phyloP scores from a whole-genome alignment of 2,797 vertebrate species.

The Sebastes umbrosus region DNA sequence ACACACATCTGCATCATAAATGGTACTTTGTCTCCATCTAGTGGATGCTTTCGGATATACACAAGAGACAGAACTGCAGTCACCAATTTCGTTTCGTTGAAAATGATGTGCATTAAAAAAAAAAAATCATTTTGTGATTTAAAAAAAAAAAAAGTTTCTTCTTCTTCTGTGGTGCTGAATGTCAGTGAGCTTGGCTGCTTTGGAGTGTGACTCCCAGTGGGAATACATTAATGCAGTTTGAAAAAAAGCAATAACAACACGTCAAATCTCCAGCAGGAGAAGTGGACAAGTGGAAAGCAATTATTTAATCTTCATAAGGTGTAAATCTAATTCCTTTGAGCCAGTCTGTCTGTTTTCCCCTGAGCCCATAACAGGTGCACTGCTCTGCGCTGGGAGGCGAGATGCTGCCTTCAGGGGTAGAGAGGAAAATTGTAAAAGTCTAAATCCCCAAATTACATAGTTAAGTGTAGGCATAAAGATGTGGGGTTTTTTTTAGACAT shows the following conservation, averaged over 20 bases:
- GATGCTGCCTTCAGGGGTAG: conserved; percentile 38
- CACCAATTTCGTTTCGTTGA: neutral
- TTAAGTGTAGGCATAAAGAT: neutral
- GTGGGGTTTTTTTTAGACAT: neutral
- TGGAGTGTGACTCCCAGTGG: neutral
- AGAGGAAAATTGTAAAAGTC: neutral
- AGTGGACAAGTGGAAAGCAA: neutral
- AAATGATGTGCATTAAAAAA: neutral
- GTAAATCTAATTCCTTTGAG: neutral
- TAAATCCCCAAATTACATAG: neutral
- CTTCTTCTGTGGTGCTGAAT: neutral
- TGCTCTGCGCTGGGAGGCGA: neutral
- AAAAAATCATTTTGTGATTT: neutral
- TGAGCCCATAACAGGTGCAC: conserved; percentile 54
- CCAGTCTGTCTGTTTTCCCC: neutral
- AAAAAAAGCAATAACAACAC: neutral
- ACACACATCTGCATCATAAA: conserved; percentile 1
- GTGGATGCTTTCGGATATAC: conserved; percentile 17
- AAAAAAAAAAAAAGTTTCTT: neutral
- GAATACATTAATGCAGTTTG: neutral
- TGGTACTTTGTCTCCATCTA: conserved; percentile 54
- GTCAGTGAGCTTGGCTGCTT: neutral
- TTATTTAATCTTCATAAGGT: neutral
- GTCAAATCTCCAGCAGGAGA: neutral
- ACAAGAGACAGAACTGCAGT: neutral